These are phyloP conservation scores for Orthonevra nobilis DNA, from an alignment of 2,888 invertebrate genomes.

Conservation along the genomic window DNA sequence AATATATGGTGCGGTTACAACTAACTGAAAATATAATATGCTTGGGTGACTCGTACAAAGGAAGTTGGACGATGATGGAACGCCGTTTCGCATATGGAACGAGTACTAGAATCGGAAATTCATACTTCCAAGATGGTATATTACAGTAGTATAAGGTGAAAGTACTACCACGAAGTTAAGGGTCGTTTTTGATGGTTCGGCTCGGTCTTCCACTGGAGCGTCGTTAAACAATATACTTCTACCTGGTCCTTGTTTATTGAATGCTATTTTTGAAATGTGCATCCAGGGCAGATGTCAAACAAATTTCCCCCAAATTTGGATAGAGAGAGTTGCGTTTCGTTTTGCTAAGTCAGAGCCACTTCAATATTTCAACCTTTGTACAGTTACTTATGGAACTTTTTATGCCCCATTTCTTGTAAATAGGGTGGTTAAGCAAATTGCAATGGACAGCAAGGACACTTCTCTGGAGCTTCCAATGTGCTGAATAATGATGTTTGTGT, in stretches of 20 bases:
- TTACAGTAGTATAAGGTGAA: neutral
- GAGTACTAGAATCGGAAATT: neutral
- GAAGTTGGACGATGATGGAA: too few relatives aligned
- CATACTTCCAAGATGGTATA: neutral
- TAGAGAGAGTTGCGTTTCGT: neutral
- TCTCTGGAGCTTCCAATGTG: neutral
- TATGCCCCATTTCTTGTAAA: neutral
- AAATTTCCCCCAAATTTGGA: neutral
- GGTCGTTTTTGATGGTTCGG: too few relatives aligned
- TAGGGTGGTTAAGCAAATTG: neutral
- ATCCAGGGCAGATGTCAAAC: neutral
- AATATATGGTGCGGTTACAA: too few relatives aligned
- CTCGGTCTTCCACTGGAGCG: neutral
- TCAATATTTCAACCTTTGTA: neutral
- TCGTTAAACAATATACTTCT: too few relatives aligned
- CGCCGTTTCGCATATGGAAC: too few relatives aligned
- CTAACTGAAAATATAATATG: too few relatives aligned
- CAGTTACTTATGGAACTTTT: neutral
- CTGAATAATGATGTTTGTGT: slow-evolving; percentile 1
- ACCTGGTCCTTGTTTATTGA: too few relatives aligned
- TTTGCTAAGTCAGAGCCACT: neutral
- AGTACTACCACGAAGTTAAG: too few relatives aligned
- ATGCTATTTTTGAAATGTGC: neutral
- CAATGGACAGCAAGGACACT: neutral
- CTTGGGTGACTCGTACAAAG: too few relatives aligned